Base-by-base conservation (phyloP, 2,888 invertebrate genomes). In the Volucella inflata region DNA sequence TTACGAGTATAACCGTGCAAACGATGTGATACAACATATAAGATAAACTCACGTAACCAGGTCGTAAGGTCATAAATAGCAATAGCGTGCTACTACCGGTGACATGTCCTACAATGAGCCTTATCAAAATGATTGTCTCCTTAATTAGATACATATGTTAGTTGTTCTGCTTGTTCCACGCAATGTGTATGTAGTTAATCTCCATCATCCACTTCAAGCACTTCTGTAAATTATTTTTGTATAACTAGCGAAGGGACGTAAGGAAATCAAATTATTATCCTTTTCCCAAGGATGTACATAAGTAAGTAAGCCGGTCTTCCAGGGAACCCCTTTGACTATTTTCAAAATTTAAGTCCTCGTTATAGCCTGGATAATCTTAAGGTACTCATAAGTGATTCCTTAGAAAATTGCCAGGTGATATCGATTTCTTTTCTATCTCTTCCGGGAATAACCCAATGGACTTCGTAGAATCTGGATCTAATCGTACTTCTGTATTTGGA, bases 81-180 rank as follows among this genome's bases (percentile, higher is more conserved):
- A 55, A 70, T 77, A 70, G 77, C 70, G 60, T 78, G 72, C 64
- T 67, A 48, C 64, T 67, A 42, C 71, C 57, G 42, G 38, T 70
- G 75, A 70, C 79, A 84, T 84, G 74, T 70, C 70, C 71, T 59
- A 62, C 72, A 72, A 68, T 30, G 12, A 62, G 60, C 75, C 74
- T 68, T 79, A 79, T 82, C 82, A 82, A 77, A 72, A 79, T 64
- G 79, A 84, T 84, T 82, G 71, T 60, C 77, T 53, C 62, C 71
- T 77, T 82, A 82, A 77, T 72, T 82, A 82, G 65, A 30, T 67
- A 76, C 82, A 82, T 77, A 82, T 82, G 82, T 82, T 77, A 71
- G 62, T 36, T 60, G 71, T 79, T 65, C 48, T 30, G 53, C 14
- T 46, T 36, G 30, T 70, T 55, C 51, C 62, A 59, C 65, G 74